Evolutionary conservation across 2,797 vertebrate species (phyloP).

Genomic region (Anguilla anguilla): DNA sequence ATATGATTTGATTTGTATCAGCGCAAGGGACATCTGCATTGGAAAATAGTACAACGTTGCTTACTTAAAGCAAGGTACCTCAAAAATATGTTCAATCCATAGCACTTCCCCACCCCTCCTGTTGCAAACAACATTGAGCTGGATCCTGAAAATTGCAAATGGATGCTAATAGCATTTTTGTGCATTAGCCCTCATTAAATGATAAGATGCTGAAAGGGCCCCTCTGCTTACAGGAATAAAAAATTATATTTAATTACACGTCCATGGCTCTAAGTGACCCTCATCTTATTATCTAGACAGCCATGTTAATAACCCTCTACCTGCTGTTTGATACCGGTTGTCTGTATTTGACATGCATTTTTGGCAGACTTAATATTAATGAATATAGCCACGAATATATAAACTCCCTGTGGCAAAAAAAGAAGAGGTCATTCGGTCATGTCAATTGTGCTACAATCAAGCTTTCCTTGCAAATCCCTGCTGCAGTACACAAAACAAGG

Average conservation of each 20-base stretch:
- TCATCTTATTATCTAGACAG: conserved; percentile 67
- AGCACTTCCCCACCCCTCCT: neutral
- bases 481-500: neutral
- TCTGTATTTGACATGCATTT: conserved; percentile 9
- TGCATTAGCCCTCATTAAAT: neutral
- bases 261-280: neutral
- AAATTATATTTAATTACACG: conserved; percentile 7
- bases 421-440: neutral
- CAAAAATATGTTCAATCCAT: neutral
- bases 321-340: conserved; percentile 65
- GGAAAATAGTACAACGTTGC: neutral
- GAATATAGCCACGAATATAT: neutral
- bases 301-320: conserved; percentile 63
- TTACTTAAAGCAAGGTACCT: neutral
- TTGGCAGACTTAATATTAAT: conserved; percentile 14
- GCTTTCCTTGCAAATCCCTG: conserved; percentile 9
- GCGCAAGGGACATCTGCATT: neutral
- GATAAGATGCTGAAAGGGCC: conserved; percentile 32
- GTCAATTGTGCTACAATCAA: neutral
- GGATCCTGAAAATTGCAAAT: neutral
- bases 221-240: conserved; percentile 59
- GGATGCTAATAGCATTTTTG: neutral
- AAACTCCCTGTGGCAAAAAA: neutral
- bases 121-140: neutral
- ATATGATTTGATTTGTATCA: neutral